Evolutionary conservation across 1,140 invertebrate species (phyloP).

Genomic region (Ooceraea biroi): DNA sequence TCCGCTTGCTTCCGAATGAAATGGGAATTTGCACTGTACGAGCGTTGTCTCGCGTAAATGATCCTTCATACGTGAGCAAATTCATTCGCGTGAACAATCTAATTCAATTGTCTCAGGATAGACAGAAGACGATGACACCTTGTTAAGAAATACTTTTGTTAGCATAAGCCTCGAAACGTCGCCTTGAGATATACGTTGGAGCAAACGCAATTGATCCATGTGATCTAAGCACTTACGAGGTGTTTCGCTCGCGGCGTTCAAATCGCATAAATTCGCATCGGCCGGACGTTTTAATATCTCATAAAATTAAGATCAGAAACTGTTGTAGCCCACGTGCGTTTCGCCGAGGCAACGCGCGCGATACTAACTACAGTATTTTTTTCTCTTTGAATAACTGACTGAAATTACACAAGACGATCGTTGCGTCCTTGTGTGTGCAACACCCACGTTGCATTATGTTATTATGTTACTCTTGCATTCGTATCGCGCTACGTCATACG

Average conservation of each 20-base stretch:
- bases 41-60: background rate
- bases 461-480: slow-evolving; percentile 1
- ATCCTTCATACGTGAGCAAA: background rate
- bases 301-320: slow-evolving; percentile 31
- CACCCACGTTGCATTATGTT: slow-evolving; percentile 57
- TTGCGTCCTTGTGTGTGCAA: slow-evolving; percentile 48
- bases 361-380: slow-evolving; percentile 34
- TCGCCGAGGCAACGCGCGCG: background rate
- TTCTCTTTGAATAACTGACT: slow-evolving; percentile 31
- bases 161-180: too few relatives aligned
- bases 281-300: background rate
- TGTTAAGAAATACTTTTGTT: background rate
- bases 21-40: background rate
- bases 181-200: too few relatives aligned
- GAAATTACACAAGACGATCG: slow-evolving; percentile 41
- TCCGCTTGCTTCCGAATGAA: slow-evolving; percentile 16
- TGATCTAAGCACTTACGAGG: background rate
- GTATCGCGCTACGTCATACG: background rate
- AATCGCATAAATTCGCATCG: slow-evolving; percentile 28
- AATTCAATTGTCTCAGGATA: too few relatives aligned
- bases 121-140: too few relatives aligned
- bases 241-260: background rate
- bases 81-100: background rate
- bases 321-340: background rate
- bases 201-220: background rate